Evolutionary conservation across 2,888 invertebrate genomes (phyloP).

Genomic region (Latrodectus elegans): DNA sequence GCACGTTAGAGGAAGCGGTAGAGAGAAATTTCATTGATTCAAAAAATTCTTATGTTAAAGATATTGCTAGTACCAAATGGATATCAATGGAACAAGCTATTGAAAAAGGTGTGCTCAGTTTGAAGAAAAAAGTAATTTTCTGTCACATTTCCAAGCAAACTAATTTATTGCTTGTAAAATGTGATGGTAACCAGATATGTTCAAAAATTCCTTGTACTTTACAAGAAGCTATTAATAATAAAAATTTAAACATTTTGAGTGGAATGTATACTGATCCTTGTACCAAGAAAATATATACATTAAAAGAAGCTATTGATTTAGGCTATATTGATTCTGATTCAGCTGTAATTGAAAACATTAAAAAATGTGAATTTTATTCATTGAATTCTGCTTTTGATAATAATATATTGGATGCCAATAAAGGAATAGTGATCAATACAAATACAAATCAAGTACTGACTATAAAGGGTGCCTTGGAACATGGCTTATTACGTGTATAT

Average conservation of each 20-base stretch:
- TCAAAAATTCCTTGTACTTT: slow-evolving; percentile 85
- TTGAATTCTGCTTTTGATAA: slow-evolving; percentile 76
- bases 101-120: slow-evolving; percentile 86
- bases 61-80: slow-evolving; percentile 85
- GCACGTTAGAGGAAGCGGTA: slow-evolving; percentile 75
- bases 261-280: slow-evolving; percentile 81
- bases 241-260: slow-evolving; percentile 82
- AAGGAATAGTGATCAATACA: slow-evolving; percentile 64
- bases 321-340: slow-evolving; percentile 90
- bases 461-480: slow-evolving; percentile 72
- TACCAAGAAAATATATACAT: slow-evolving; percentile 81
- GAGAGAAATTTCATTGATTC: slow-evolving; percentile 86
- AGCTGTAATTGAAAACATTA: slow-evolving; percentile 77
- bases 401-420: slow-evolving; percentile 75
- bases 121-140: slow-evolving; percentile 82
- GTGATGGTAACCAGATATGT: slow-evolving; percentile 85
- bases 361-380: slow-evolving; percentile 73
- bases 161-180: slow-evolving; percentile 83
- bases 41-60: slow-evolving; percentile 84
- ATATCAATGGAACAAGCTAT: slow-evolving; percentile 90
- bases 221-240: slow-evolving; percentile 85
- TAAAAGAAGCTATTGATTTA: slow-evolving; percentile 74
- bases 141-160: slow-evolving; percentile 81
- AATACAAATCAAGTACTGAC: slow-evolving; percentile 73
- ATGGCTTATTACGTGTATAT: slow-evolving; percentile 80